Conservation (phyloP, 2,113 vertebrate genomes). For the Amblyornis subalaris region DNA sequence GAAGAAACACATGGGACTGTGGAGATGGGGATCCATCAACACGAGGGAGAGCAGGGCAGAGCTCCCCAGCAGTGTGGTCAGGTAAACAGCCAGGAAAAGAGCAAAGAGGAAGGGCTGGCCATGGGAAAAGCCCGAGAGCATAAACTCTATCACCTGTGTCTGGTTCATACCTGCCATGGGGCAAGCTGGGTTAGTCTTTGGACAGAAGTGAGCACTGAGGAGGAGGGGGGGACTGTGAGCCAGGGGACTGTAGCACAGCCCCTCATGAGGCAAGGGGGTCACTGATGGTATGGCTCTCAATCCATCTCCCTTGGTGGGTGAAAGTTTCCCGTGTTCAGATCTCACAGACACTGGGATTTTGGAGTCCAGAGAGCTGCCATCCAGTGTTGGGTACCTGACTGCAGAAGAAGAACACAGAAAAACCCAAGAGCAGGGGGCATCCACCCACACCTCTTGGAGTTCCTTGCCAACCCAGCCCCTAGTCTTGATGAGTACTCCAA, state of each 20-base stretch:
- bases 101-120: background rate
- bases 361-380: background rate
- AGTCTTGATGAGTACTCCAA: background rate
- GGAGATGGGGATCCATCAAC: background rate
- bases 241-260: background rate
- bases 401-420: background rate
- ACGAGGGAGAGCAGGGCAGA: background rate
- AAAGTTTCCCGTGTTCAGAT: background rate
- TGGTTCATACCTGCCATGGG: background rate
- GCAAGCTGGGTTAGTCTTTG: background rate
- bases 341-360: background rate
- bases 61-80: background rate
- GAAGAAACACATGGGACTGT: conserved; percentile 54
- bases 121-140: background rate
- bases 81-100: conserved; percentile 2
- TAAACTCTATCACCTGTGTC: background rate
- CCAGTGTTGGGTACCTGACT: background rate
- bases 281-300: background rate
- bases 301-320: accelerated
- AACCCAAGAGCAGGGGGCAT: background rate
- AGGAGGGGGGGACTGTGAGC: background rate
- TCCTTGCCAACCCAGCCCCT: background rate
- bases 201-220: background rate
- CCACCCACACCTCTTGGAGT: background rate
- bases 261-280: accelerated